A percentile compares a stretch with the other conserved stretches of the same genome.
Conservation (phyloP, 2,113 vertebrate genomes). For the Xyliphius kryptos region DNA sequence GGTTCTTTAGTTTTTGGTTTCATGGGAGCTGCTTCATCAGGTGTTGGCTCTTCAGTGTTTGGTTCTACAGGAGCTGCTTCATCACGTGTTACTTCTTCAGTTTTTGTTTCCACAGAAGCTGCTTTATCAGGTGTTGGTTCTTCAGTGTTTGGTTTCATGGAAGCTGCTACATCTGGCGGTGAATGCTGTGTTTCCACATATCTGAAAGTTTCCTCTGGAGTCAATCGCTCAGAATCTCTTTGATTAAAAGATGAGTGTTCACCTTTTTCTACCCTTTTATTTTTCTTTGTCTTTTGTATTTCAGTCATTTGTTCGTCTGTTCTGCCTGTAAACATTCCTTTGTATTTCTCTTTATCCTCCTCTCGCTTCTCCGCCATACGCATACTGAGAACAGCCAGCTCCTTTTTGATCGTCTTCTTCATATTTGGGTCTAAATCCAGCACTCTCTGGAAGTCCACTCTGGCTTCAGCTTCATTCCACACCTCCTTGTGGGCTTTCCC, state of each 20-base stretch:
- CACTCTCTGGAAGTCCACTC: constrained; percentile 68
- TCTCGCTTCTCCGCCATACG: constrained; percentile 75
- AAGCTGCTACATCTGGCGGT: not conserved
- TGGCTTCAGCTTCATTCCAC: constrained; percentile 74
- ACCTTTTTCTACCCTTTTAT: not conserved
- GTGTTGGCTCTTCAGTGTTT: not conserved
- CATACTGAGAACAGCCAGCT: constrained; percentile 67
- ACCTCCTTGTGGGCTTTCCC: constrained; percentile 78
- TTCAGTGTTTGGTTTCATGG: not conserved
- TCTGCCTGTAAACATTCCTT: constrained; percentile 62
- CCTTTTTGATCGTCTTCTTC: constrained; percentile 67
- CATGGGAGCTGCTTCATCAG: not conserved
- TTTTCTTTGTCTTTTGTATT: not conserved
- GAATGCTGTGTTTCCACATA: not conserved
- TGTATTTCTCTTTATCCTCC: constrained; percentile 72
- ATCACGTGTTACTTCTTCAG: not conserved
- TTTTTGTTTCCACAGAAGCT: not conserved
- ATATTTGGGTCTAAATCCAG: constrained; percentile 74
- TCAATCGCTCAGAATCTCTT: not conserved
- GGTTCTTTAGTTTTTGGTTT: not conserved
- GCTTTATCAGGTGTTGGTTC: not conserved
- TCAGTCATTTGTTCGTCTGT: not conserved
- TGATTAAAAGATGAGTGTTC: not conserved
- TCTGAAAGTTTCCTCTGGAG: not conserved
- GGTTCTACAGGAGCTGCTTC: not conserved